Conservation (phyloP, 2,888 invertebrate genomes). For the Galeopsomyia nigrocyanea region DNA sequence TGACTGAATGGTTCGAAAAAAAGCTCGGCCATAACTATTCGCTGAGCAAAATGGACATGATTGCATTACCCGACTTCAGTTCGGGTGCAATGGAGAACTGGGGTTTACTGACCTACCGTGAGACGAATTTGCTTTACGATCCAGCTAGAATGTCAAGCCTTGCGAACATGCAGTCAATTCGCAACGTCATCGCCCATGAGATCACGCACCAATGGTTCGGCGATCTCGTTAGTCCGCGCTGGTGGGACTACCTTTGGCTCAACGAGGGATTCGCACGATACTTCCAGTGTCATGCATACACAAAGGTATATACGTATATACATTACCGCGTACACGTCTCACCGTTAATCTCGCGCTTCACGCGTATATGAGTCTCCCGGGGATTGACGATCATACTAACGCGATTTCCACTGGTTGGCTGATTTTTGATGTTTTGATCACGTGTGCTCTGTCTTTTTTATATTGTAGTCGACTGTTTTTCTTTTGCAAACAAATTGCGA, state of each 20-base stretch:
- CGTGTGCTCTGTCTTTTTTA: too few relatives aligned
- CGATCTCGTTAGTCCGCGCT: slow-evolving; percentile 63
- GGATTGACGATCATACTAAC: background rate
- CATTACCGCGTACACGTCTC: too few relatives aligned
- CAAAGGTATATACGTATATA: slow-evolving; percentile 55
- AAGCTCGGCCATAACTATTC: slow-evolving; percentile 67
- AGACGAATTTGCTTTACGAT: slow-evolving; percentile 85
- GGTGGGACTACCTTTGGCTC: slow-evolving; percentile 68
- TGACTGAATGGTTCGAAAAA: slow-evolving; percentile 68
- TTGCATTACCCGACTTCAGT: slow-evolving; percentile 72
- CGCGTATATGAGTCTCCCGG: background rate
- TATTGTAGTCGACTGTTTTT: too few relatives aligned
- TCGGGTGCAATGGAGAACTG: slow-evolving; percentile 73
- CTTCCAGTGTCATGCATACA: slow-evolving; percentile 68
- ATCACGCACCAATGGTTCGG: slow-evolving; percentile 73
- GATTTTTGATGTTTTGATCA: background rate
- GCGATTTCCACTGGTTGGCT: slow-evolving; percentile 1
- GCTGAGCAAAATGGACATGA: slow-evolving; percentile 71
- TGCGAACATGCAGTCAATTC: slow-evolving; percentile 54
- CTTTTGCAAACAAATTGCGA: too few relatives aligned
- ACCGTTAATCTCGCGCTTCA: too few relatives aligned
- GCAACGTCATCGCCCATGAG: slow-evolving; percentile 70
- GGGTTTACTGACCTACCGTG: slow-evolving; percentile 71
- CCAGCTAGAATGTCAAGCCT: slow-evolving; percentile 47
- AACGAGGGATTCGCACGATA: slow-evolving; percentile 72